Evolutionary conservation across 1,140 invertebrate species (phyloP).

Genomic region (Ruditapes philippinarum): DNA sequence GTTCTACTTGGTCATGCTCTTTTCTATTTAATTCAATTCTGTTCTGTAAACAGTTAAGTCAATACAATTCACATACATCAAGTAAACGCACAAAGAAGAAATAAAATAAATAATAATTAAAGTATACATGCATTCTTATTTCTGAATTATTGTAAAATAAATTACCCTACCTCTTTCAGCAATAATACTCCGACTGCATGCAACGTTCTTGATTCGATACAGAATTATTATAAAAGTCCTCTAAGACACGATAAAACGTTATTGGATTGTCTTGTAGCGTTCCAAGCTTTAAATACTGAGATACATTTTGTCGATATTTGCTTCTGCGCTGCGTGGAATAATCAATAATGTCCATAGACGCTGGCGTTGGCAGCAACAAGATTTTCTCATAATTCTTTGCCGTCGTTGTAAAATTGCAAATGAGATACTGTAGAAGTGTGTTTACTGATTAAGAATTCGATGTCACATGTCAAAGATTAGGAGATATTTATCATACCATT

Average conservation of each 20-base stretch:
- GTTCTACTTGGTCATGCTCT: too few relatives aligned
- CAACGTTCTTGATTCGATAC: background rate
- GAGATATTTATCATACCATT: too few relatives aligned
- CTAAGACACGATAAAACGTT: background rate
- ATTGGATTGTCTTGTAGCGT: slow-evolving; percentile 11
- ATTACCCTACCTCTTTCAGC: background rate
- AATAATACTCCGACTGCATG: background rate
- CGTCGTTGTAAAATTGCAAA: background rate
- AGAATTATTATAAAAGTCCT: background rate
- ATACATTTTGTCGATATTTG: slow-evolving; percentile 20
- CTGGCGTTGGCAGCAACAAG: slow-evolving; percentile 15
- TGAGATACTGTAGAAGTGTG: background rate
- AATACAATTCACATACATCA: too few relatives aligned
- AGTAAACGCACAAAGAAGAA: too few relatives aligned
- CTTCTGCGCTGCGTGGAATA: slow-evolving; percentile 14
- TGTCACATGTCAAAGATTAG: too few relatives aligned
- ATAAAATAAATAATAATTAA: too few relatives aligned
- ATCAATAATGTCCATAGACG: background rate
- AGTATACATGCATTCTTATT: too few relatives aligned
- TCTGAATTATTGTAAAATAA: too few relatives aligned
- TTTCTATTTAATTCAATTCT: too few relatives aligned
- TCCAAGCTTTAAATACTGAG: slow-evolving; percentile 11
- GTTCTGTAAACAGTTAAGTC: too few relatives aligned
- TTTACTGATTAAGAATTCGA: too few relatives aligned
- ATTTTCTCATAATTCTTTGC: background rate